Evolutionary conservation across 2,888 invertebrate genomes (phyloP), one percentile per base, ranked within the genome.

Genomic region (Machimus rusticus): DNA sequence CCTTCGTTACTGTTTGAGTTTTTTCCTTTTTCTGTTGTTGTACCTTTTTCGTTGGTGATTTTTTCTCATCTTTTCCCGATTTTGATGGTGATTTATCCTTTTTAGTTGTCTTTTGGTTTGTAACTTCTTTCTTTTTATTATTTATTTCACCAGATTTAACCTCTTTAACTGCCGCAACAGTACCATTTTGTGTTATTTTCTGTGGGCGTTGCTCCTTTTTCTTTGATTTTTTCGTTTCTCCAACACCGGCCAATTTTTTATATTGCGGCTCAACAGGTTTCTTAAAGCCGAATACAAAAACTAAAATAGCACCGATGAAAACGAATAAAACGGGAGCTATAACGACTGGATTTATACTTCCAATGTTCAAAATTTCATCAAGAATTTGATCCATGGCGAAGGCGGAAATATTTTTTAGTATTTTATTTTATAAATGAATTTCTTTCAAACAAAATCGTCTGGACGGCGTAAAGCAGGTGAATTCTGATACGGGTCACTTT

Each of bases 241-340:
- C 74, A 6, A 43, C 43, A 46, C 19, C 28, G 9, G 43, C 46
- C 5, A 86, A 66, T 66, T 79, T 78, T 46, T 77, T 79, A 51
- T 84, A 88, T 85, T 57, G 66, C 5, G 88, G 88, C 28, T 88
- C 88, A 74, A 81, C 55, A 12, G 88, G 88, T 74, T 86, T 77
- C 14, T 87, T 87, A 14, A 88, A 88, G 23, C 88, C 88, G 84
- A 88, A 88, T 23, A 87, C 46, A 87, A 87, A 88, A 8, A 88
- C 88, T 28, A 87, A 37, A 39, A 88, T 78, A 28, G 79, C 88
- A 46, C 88, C 86, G 51, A 88, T n/a, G 16, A 88, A 43, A 2
- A 86, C 85, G 19, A 77, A 16, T 16, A 87, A 2, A 9, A 88
- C 79, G 37, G 88, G 88, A 28, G 81, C 78, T n/a, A 88, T 74